Evolutionary conservation across 2,888 invertebrate genomes (phyloP).

Genomic region (Folsomia manolachei): DNA sequence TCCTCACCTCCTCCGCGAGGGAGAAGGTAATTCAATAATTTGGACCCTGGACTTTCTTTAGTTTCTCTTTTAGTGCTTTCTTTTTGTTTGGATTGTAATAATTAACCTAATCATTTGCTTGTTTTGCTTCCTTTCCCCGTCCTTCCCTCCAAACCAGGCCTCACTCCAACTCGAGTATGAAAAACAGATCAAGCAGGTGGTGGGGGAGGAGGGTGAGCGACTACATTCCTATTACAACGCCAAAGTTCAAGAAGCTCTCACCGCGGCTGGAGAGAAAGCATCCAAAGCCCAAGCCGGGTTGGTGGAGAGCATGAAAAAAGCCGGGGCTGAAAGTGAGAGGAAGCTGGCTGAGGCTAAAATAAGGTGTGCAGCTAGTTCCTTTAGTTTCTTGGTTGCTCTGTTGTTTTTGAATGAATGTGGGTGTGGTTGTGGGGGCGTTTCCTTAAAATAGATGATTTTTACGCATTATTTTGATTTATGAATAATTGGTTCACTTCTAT

Average conservation of each 20-base stretch:
- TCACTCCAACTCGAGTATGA: not conserved
- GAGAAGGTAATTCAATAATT: not conserved
- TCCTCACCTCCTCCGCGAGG: too few relatives aligned
- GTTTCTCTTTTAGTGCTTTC: not conserved
- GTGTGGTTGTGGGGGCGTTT: not conserved
- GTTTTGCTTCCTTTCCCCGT: not conserved
- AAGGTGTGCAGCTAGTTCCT: too few relatives aligned
- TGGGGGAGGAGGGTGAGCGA: constrained; percentile 39
- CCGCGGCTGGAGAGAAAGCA: constrained; percentile 39
- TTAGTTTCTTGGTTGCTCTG: too few relatives aligned
- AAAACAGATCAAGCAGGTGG: constrained; percentile 27
- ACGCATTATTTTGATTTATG: constrained; percentile 2
- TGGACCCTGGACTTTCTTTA: not conserved
- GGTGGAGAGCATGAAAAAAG: constrained; percentile 37
- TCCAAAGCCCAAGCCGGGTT: constrained; percentile 33
- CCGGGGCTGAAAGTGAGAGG: constrained; percentile 32
- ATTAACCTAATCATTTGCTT: too few relatives aligned
- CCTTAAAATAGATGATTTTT: not conserved
- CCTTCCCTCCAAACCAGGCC: not conserved
- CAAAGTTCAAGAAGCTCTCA: constrained; percentile 43
- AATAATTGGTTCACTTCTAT: constrained; percentile 1
- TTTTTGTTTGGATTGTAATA: too few relatives aligned
- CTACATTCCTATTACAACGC: constrained; percentile 45
- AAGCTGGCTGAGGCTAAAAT: constrained; percentile 38
- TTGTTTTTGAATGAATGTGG: too few relatives aligned